A percentile compares a stretch with the other conserved stretches of the same genome.
Evolutionary conservation across 2,113 vertebrate genomes (phyloP).

Genomic region (Hassar affinis): DNA sequence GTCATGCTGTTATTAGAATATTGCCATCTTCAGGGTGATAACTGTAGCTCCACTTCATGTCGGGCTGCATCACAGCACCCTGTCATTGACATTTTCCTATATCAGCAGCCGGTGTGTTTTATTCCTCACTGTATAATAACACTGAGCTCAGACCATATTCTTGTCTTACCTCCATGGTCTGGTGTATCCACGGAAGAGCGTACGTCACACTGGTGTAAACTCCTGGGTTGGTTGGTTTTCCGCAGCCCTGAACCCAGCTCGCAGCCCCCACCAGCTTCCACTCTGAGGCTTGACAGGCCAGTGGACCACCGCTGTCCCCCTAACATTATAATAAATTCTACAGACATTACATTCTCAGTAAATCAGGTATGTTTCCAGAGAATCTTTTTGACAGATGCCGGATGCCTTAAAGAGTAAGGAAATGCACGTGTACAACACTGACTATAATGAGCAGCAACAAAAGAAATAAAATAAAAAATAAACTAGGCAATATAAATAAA

Average conservation of each 20-base stretch:
- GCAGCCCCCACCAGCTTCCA: slow-evolving; percentile 84
- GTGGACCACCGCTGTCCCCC: slow-evolving; percentile 83
- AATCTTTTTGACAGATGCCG: background rate
- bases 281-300: slow-evolving; percentile 76
- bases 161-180: slow-evolving; percentile 80
- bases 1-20: background rate
- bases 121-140: background rate
- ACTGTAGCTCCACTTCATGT: background rate
- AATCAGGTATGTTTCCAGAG: background rate
- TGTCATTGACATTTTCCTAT: background rate
- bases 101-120: background rate
- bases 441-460: background rate
- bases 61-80: background rate
- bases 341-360: background rate
- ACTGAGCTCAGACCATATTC: background rate
- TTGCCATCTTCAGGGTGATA: background rate
- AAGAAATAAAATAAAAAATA: background rate
- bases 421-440: background rate
- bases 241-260: slow-evolving; percentile 80
- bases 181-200: slow-evolving; percentile 82
- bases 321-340: slow-evolving; percentile 46
- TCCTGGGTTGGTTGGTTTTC: slow-evolving; percentile 75
- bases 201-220: slow-evolving; percentile 79
- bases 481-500: too few species aligned
- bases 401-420: background rate